Evolutionary conservation across 2,888 invertebrate genomes (phyloP).

Genomic region (Aricia artaxerxes): DNA sequence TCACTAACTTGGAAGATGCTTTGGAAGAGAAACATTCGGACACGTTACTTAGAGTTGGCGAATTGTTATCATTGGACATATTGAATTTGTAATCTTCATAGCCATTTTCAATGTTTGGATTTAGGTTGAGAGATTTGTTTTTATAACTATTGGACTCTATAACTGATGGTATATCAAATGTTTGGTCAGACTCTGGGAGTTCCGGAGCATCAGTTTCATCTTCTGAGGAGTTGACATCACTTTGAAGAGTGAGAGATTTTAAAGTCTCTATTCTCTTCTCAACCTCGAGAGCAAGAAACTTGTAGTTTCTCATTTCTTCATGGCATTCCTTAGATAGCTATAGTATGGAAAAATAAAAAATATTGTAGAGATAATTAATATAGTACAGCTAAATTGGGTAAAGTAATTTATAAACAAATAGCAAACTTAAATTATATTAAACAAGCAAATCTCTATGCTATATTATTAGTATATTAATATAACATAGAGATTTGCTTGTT

Average conservation of each 20-base stretch:
- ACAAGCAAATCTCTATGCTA: too few relatives aligned
- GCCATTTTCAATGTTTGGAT: constrained; percentile 41
- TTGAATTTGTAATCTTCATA: constrained; percentile 35
- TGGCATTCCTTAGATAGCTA: constrained; percentile 84
- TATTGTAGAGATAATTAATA: neutral
- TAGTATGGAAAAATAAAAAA: neutral
- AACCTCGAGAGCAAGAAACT: constrained; percentile 82
- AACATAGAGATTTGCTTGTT: neutral
- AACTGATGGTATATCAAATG: constrained; percentile 44
- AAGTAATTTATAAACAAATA: too few relatives aligned
- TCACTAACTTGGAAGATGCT: constrained; percentile 53
- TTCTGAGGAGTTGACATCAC: constrained; percentile 54
- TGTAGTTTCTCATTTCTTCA: constrained; percentile 84
- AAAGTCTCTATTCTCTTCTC: constrained; percentile 79
- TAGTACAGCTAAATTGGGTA: too few relatives aligned
- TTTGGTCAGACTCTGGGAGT: constrained; percentile 56
- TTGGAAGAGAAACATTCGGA: constrained; percentile 42
- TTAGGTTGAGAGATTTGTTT: constrained; percentile 38
- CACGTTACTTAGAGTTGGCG: constrained; percentile 46
- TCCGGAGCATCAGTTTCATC: constrained; percentile 62
- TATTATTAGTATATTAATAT: neutral
- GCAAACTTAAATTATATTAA: neutral
- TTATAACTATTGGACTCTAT: neutral
- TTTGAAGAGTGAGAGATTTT: constrained; percentile 58
- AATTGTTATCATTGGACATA: constrained; percentile 40